Base-by-base conservation (phyloP, 2,888 invertebrate genomes). In the Tipula unca region DNA sequence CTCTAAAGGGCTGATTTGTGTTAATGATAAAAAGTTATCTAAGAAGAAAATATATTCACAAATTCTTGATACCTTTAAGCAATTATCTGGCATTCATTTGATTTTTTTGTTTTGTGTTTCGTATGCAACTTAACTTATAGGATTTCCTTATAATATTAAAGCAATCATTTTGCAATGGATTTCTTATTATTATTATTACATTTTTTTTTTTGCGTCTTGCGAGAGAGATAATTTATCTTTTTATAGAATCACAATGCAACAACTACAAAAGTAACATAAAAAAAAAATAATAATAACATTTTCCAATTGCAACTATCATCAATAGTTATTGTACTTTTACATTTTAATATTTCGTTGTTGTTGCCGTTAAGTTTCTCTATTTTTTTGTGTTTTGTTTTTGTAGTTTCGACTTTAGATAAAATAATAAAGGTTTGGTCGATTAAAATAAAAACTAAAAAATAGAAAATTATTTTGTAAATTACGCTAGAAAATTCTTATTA, bases 1-100 rank as follows among this genome's bases (percentile, higher is more conserved):
- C 69, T 69, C 69, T 69, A 69, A 69, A 69, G 69, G 69, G 69
- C 69, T 69, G 69, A 69, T 69, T 69, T 69, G 69, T 69, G 69
- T 69, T 69, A 69, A 69, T 69, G 69, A 69, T 69, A 69, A 69
- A 69, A 69, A 20, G 25, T 69, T 69, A 69, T 69, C 69, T 69
- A 69, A 69, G 69, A 25, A 69, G 13, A 69, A 69, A 69, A 69
- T 25, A 25, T 69, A 69, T 69, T 69, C 69, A 13, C 69, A 69
- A 69, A 69, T 69, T 69, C 69, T 69, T 69, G 69, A 69, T 69
- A 69, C 69, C 69, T 69, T 69, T 69, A 69, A 69, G 69, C 69
- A 69, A 69, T 69, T 69, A 69, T 69, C 69, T 69, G 69, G 25
- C 69, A 69, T 69, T 69, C 69, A 25, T 69, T 69, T 69, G 25